Base-by-base conservation (phyloP, 2,888 invertebrate genomes). In the Fragum sueziense region DNA sequence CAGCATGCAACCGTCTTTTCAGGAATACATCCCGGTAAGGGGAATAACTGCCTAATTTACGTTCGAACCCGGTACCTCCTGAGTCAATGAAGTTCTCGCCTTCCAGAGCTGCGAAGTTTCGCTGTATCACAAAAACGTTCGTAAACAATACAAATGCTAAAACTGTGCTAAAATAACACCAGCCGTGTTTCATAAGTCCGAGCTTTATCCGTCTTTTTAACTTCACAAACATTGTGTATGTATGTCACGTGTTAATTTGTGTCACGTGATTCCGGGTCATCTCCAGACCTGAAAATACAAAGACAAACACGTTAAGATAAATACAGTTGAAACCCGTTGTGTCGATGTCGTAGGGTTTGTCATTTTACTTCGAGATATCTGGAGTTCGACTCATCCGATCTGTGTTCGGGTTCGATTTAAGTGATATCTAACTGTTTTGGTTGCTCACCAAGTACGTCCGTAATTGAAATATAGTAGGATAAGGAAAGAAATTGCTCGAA, bases 11-110 rank as follows among this genome's bases (percentile, higher is more conserved):
- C 33, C n/a, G 34, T 9, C 62, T 70, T 22, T 70, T 51, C 7
- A 70, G 72, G 70, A 78, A 79, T 47, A 78, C 71, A 33, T 74
- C 17, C 51, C 57, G n/a, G 52, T 67, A 54, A 11, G 68, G 51
- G 27, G 41, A 75, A 70, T 52, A 57, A 34, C 41, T 59, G 61
- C 70, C 73, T 27, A 70, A 33, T 37, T 72, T 71, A n/a, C 33
- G 47, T 33, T n/a, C 47, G 31, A n/a, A 27, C 29, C 22, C 17
- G 22, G 83, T 82, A 59, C 84, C 85, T 11, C 84, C 85, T 0
- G 83, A 75, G 41, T 82, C 87, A 0, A 84, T 73, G 25, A 78
- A 77, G 67, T 85, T 82, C 61, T 85, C 87, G 22, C 77, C 74
- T 74, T 85, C 85, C 9, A 86, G 37, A 47, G 74, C 71, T n/a